phyloP scores from a whole-genome alignment of 2,888 invertebrate genomes.

The Orthosia gothica region DNA sequence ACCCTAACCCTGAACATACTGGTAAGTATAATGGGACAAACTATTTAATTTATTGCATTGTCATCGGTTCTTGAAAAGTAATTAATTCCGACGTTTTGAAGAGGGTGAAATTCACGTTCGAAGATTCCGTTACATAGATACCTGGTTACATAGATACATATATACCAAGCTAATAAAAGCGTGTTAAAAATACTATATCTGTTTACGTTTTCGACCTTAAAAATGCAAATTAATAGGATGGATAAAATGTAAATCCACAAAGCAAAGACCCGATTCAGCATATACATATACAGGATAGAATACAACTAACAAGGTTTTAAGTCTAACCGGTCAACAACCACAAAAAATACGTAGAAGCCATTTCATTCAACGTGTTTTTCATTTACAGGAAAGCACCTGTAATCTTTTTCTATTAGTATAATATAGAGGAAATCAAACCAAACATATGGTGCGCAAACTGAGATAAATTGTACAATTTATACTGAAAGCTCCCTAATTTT shows the following conservation, averaged over 20 bases:
- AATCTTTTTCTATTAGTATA: conserved; percentile 1
- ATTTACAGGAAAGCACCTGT: conserved; percentile 4
- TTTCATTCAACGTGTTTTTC: conserved; percentile 1
- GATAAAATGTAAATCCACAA: not conserved
- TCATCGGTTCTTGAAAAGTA: no score
- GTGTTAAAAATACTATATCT: no score
- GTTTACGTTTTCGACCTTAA: no score
- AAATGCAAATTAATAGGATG: not conserved
- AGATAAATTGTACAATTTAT: conserved; percentile 10
- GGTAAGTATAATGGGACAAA: no score
- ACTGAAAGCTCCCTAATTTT: conserved; percentile 1
- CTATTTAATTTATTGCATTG: no score
- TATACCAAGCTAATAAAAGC: no score
- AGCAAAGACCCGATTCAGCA: not conserved
- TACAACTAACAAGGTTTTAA: not conserved
- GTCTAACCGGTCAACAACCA: not conserved
- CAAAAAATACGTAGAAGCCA: not conserved
- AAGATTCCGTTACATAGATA: no score
- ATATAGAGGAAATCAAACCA: not conserved
- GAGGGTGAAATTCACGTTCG: no score
- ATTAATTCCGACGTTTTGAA: no score
- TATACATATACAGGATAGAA: not conserved
- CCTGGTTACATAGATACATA: no score
- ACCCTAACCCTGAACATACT: no score
- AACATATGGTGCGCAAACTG: conserved; percentile 4